Evolutionary conservation across 2,113 vertebrate genomes (phyloP), one percentile per base, ranked within the genome.

Genomic region (Tautogolabrus adspersus): DNA sequence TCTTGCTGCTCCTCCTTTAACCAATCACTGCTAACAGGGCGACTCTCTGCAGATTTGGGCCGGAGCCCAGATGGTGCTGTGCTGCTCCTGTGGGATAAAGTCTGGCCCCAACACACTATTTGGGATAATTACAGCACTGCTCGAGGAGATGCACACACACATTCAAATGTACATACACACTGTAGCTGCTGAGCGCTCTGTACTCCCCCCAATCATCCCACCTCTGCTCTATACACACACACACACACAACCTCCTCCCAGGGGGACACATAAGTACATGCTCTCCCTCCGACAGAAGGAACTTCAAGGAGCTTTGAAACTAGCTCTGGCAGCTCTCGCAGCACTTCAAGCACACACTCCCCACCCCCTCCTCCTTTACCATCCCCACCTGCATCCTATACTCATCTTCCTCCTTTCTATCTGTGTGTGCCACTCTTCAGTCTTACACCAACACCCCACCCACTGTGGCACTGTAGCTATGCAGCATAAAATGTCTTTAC

Each of bases 251-350:
- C 21, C 19, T 44, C 38, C 51, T 79, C 82, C 82, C 65, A 65
- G 10, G 66, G 38, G 62, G 57, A 72, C 68, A 82, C 79, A 83
- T 80, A 80, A 71, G 79, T 74, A 75, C 79, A 82, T 38, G 58
- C 66, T 79, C 75, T 79, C 57, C 60, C 55, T 63, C 56, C 55
- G 59, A 84, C 63, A 64, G 76, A 77, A 37, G 68, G 47, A 82
- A 80, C 80, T 84, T 89, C 87, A 87, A 91, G 83, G 81, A 83
- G 66, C 72, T 84, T 56, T 65, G 85, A 83, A 83, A 87, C 83
- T 77, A 38, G 60, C 76, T 77, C 44, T 86, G 79, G 66, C 84
- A 78, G 77, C 66, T 78, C 30, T 76, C 21, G 13, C 75, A 72
- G 47, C 77, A 76, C 73, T 76, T 80, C 62, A 86, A 72, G 79